Evolutionary conservation across 1,140 invertebrate species (phyloP), one percentile per base, ranked within the genome.

Genomic region (Penaeus chinensis): DNA sequence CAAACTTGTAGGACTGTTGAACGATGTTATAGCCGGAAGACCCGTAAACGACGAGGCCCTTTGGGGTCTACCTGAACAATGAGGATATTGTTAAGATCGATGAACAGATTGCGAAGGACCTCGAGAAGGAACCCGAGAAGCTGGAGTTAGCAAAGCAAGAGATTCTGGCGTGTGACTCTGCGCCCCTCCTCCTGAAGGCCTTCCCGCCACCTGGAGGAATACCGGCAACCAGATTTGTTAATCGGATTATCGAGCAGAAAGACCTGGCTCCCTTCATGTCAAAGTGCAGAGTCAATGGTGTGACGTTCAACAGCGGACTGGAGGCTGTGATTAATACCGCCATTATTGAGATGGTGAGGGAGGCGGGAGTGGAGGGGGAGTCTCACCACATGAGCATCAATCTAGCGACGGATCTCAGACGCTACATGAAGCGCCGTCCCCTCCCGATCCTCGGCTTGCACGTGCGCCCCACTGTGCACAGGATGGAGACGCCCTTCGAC

Each of bases 301-400:
- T 80, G 1, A 80, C 42, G 1, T 80, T 80, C 20, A 47, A 80
- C 47, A 42, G 27, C 27, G 47, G 42, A n/a, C 8, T 80, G 78
- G 61, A 42, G 32, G 78, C 78, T 54, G 78, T 60, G 42, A 61
- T 80, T 19, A 80, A 80, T 47, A 80, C 47, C 5, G 78, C 54
- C n/a, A 80, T 62, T 5, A 24, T 42, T n/a, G 47, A 80, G 47
- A 42, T 80, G 78, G 78, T 47, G 22, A n/a, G 22, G 61, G 78
- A 80, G 7, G 47, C 54, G 22, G 78, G 78, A 7, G n/a, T n/a
- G 13, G 22, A n/a, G 47, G 18, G 24, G 22, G 78, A 80, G 42
- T n/a, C 20, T 19, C 27, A 54, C 22, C 47, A 42, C 20, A 7
- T 80, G 20, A 80, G 18, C 16, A 60, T 60, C 47, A 11, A 16